Evolutionary conservation across 2,888 invertebrate genomes (phyloP).

Genomic region (Galerucella calmariensis): DNA sequence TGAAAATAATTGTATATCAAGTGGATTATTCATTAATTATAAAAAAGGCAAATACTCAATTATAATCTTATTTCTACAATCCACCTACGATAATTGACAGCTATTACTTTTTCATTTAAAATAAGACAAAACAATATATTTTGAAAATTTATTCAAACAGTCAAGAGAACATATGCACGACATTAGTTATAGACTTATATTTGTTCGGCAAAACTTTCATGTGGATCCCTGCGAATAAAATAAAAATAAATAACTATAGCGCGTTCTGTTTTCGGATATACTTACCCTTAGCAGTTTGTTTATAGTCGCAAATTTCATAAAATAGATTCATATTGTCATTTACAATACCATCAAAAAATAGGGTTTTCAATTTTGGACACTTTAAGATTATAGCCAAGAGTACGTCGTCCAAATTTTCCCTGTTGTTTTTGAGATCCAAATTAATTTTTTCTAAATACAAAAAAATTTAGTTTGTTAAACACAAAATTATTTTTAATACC

Average conservation of each 20-base stretch:
- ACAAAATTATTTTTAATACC: no score
- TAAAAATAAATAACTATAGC: not conserved
- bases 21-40: no score
- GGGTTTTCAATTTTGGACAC: slow-evolving; percentile 62
- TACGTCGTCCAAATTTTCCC: slow-evolving; percentile 65
- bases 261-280: not conserved
- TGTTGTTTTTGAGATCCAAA: slow-evolving; percentile 65
- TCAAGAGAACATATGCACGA: slow-evolving; percentile 43
- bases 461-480: not conserved
- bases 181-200: slow-evolving; percentile 40
- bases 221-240: slow-evolving; percentile 36
- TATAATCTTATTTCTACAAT: no score
- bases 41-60: no score
- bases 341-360: slow-evolving; percentile 66
- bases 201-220: slow-evolving; percentile 39
- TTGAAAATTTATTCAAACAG: not conserved
- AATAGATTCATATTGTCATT: slow-evolving; percentile 62
- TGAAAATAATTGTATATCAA: no score
- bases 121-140: not conserved
- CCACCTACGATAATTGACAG: no score
- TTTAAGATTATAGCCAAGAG: slow-evolving; percentile 60
- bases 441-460: slow-evolving; percentile 61
- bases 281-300: slow-evolving; percentile 39
- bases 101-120: not conserved
- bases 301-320: slow-evolving; percentile 51